These are phyloP conservation scores for Brachypterus glaber DNA, from an alignment of 2,888 invertebrate species.

Conservation along the genomic window DNA sequence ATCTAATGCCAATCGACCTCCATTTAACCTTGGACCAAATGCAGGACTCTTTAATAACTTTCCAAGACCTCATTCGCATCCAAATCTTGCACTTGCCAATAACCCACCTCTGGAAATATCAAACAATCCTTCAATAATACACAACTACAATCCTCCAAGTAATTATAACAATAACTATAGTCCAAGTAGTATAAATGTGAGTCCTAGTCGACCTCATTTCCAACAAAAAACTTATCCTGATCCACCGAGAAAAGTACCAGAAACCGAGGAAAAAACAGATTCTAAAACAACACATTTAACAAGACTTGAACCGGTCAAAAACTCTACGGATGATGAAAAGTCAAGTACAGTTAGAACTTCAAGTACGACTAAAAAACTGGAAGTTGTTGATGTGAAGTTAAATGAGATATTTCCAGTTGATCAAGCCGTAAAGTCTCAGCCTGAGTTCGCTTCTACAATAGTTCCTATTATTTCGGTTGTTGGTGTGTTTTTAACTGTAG, in stretches of 20 bases:
- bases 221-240: constrained; percentile 21
- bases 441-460: constrained; percentile 54
- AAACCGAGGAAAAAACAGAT: constrained; percentile 13
- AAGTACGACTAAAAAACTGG: constrained; percentile 7
- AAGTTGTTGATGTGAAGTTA: constrained; percentile 13
- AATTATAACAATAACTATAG: constrained; percentile 1
- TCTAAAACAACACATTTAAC: constrained; percentile 5
- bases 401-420: constrained; percentile 24
- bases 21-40: constrained; percentile 16
- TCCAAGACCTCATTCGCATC: constrained; percentile 7
- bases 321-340: constrained; percentile 9
- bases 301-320: constrained; percentile 2
- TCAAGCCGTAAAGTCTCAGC: constrained; percentile 40
- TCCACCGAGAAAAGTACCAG: constrained; percentile 14
- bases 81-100: constrained; percentile 18
- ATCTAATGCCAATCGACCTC: constrained; percentile 23
- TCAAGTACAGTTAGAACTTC: constrained; percentile 2
- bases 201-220: constrained; percentile 19
- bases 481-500: constrained; percentile 58
- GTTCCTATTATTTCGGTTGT: constrained; percentile 63
- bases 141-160: neutral
- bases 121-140: constrained; percentile 25
- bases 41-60: constrained; percentile 18
- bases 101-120: constrained; percentile 23
- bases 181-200: too few relatives aligned